Percentiles rank a stretch among this genome's conserved stretches.
Evolutionary conservation across 2,888 invertebrate species (phyloP).

Genomic region (Pristionchus maxplancki): DNA sequence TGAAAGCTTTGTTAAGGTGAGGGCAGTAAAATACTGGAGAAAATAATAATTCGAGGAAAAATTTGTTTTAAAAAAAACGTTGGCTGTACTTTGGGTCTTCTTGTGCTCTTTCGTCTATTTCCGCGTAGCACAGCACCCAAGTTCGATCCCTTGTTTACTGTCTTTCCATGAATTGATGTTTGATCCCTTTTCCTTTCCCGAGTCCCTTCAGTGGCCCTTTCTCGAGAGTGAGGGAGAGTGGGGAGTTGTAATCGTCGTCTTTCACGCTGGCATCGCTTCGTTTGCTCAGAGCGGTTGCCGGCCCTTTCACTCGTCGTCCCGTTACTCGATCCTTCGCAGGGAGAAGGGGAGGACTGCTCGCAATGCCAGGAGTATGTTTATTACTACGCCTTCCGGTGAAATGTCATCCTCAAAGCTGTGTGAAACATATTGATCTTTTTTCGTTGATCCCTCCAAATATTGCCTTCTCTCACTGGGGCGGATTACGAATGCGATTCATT

Average conservation of each 20-base stretch:
- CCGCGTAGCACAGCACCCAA: not conserved
- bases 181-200: not conserved
- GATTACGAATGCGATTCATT: not conserved
- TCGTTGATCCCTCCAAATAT: not conserved
- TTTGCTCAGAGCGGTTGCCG: slow-evolving; percentile 42
- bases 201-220: not conserved
- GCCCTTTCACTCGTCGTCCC: not conserved
- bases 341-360: not conserved
- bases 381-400: not conserved
- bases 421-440: not conserved
- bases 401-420: not conserved
- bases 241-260: not conserved
- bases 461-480: not conserved
- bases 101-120: not conserved
- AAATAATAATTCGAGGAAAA: too few species aligned
- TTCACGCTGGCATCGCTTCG: slow-evolving; percentile 32
- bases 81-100: not conserved
- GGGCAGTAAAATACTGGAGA: too few species aligned
- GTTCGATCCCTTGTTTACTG: not conserved
- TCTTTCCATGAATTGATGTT: not conserved
- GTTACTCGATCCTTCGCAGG: not conserved
- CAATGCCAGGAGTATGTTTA: not conserved
- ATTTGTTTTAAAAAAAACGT: too few species aligned
- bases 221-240: not conserved
- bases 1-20: not conserved